Conservation (phyloP, 1,140 invertebrate species). For the Cyphomyrmex costatus region DNA sequence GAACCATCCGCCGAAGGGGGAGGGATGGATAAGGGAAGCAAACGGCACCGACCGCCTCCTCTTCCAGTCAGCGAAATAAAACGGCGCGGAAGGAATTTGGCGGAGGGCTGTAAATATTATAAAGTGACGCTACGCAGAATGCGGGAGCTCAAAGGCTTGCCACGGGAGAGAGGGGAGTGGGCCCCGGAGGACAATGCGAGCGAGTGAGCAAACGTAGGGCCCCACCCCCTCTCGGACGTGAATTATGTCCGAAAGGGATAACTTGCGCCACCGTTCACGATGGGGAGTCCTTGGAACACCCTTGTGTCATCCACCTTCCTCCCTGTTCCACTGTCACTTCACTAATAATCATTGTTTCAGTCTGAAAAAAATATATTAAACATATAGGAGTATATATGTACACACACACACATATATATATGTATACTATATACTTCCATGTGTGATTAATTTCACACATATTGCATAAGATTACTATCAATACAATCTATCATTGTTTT, state of each 20-base stretch:
- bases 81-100: constrained; percentile 82
- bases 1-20: constrained; percentile 23
- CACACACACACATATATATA: too few species aligned
- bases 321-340: constrained; percentile 4
- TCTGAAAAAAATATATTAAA: too few species aligned
- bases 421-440: not conserved
- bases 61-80: constrained; percentile 76
- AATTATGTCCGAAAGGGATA: constrained; percentile 79
- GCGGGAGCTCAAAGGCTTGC: constrained; percentile 78
- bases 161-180: constrained; percentile 41
- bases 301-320: constrained; percentile 43
- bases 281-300: constrained; percentile 72
- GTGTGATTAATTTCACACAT: not conserved
- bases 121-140: constrained; percentile 82
- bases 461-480: not conserved
- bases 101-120: constrained; percentile 84
- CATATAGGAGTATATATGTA: too few species aligned
- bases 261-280: constrained; percentile 78
- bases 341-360: not conserved
- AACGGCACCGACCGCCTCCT: constrained; percentile 48
- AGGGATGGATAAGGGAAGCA: constrained; percentile 34
- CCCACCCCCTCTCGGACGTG: constrained; percentile 58
- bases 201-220: constrained; percentile 44
- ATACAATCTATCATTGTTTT: not conserved
- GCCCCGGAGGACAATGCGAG: constrained; percentile 71